Evolutionary conservation across 2,797 vertebrate species (phyloP).

Genomic region (Decapterus maruadsi): DNA sequence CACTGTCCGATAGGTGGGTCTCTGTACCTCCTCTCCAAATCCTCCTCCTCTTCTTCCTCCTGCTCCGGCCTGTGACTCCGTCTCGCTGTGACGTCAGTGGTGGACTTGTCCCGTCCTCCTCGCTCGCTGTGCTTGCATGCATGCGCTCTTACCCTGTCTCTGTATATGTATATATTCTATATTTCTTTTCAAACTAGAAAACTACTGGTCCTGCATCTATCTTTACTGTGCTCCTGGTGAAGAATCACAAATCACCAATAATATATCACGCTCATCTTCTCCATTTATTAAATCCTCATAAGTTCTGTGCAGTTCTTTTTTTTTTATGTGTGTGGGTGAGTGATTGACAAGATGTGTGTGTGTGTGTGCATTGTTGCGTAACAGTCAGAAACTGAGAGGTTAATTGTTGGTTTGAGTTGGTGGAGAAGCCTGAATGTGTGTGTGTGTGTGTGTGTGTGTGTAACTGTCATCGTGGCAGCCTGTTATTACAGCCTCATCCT

Average conservation of each 20-base stretch:
- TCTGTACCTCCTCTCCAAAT: slow-evolving; percentile 77
- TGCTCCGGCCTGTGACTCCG: slow-evolving; percentile 88
- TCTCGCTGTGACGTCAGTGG: slow-evolving; percentile 89
- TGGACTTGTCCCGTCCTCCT: slow-evolving; percentile 89
- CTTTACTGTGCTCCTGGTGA: slow-evolving; percentile 63
- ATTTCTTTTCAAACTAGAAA: slow-evolving; percentile 36
- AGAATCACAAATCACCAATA: slow-evolving; percentile 49
- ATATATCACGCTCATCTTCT: slow-evolving; percentile 44
- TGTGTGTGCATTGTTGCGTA: slow-evolving; percentile 46
- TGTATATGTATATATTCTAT: slow-evolving; percentile 72
- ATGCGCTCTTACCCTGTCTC: slow-evolving; percentile 84
- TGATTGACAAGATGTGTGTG: slow-evolving; percentile 37
- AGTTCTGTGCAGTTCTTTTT: slow-evolving; percentile 44
- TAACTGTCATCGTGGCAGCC: slow-evolving; percentile 64
- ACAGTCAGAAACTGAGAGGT: slow-evolving; percentile 45
- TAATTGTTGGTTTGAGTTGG: slow-evolving; percentile 57
- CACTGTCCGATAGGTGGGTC: slow-evolving; percentile 94
- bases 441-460: slow-evolving; percentile 22
- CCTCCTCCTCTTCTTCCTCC: slow-evolving; percentile 72
- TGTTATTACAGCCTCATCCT: slow-evolving; percentile 73
- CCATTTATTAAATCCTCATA: slow-evolving; percentile 37
- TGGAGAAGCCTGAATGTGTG: slow-evolving; percentile 38
- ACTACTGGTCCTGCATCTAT: slow-evolving; percentile 64
- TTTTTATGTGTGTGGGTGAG: slow-evolving; percentile 51
- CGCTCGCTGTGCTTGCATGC: slow-evolving; percentile 89